Conservation (phyloP, 2,113 vertebrate genomes). For the Felis chaus region DNA sequence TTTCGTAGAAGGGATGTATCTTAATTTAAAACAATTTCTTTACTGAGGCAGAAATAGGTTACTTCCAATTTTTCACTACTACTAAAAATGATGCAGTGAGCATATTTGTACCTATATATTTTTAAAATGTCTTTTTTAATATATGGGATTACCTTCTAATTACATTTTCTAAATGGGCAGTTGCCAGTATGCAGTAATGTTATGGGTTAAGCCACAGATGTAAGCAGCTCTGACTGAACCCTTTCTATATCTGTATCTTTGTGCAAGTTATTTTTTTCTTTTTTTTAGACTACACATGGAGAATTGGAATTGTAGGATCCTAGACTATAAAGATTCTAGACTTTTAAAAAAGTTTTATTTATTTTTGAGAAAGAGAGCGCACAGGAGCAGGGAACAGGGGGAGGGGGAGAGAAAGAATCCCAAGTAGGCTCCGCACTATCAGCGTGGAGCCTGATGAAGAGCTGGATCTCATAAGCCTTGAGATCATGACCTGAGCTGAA, state of each 20-base stretch:
- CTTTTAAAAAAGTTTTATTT: not conserved
- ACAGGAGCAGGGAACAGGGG: too few species aligned
- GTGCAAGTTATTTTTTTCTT: not conserved
- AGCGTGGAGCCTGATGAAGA: too few species aligned
- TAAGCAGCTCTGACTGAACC: not conserved
- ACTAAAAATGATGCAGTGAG: not conserved
- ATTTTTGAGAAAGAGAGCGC: too few species aligned
- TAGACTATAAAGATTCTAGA: not conserved
- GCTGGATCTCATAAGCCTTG: too few species aligned
- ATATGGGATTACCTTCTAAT: not conserved
- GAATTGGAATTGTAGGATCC: not conserved
- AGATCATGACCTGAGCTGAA: too few species aligned
- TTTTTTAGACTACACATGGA: not conserved
- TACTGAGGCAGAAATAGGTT: not conserved
- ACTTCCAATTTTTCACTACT: not conserved
- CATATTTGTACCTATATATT: not conserved
- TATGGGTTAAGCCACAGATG: not conserved
- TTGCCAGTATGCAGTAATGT: not conserved
- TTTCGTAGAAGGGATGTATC: not conserved
- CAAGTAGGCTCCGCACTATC: too few species aligned
- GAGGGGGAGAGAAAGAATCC: too few species aligned
- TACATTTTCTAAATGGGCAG: not conserved
- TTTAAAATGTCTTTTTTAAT: not conserved
- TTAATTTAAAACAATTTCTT: slow-evolving; percentile 31
- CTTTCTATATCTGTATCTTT: not conserved